Base-by-base conservation (phyloP, 1,140 invertebrate genomes). In the Cydia amplana region DNA sequence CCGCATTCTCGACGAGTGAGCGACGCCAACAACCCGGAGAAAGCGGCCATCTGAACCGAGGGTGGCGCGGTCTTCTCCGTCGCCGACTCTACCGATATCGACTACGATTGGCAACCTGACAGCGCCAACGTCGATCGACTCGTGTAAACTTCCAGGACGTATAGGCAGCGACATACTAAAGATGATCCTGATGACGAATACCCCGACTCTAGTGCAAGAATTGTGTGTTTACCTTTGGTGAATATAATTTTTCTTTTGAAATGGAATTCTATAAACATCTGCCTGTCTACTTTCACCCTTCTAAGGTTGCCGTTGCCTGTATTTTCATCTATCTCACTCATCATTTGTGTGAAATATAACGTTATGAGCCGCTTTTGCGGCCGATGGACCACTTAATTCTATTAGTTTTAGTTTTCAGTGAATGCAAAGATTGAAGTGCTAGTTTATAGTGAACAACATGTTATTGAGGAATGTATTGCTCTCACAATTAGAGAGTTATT, bases 1-100 rank as follows among this genome's bases (percentile, higher is more conserved):
- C 94, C 95, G 1, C 89, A 94, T 40, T 94, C 93, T 23, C 93
- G 94, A 4, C 94, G 95, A 20, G 93, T 95, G 4, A 94, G 94
- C 51, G 95, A 96, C 80, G 95, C 95, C 46, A 94, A 94, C 74
- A 93, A 94, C 76, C 83, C 91, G 0, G 91, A 93, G 72, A 93
- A 92, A 74, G 83, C 89, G 85, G 85, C 89, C 80, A 92, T 93
- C 89, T 93, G 91, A 93, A 92, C 87, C 90, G 91, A 91, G 78
- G 83, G 75, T 83, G 90, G 91, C 91, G 91, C 91, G 90, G 91
- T 91, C 49, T 91, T 93, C 82, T 93, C 90, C 91, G 89, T 91
- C 90, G 91, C 90, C 90, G 88, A 93, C 78, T 82, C 88, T 74
- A 82, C 89, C 64, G 87, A 90, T 74, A 86, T 89, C 79, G 89